Percentiles rank a stretch among this genome's conserved stretches.
phyloP scores from a whole-genome alignment of 2,113 vertebrate species.

The Forbesichthys agassizii region DNA sequence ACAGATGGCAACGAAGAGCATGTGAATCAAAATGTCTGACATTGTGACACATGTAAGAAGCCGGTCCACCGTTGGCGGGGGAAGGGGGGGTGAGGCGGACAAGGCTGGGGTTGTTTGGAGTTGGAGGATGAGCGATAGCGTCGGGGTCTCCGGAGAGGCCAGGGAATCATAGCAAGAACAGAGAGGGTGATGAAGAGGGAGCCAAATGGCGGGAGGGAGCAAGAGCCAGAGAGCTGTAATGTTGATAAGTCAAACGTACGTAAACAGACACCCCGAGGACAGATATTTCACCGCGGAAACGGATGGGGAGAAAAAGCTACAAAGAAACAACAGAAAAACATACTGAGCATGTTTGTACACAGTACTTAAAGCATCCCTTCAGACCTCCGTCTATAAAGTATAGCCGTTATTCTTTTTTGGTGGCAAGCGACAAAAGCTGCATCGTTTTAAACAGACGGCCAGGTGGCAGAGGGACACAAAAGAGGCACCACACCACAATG shows the following conservation, averaged over 20 bases:
- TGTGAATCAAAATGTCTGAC: constrained; percentile 53
- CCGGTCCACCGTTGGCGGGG: constrained; percentile 35
- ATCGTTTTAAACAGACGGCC: constrained; percentile 2
- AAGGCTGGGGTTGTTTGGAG: constrained; percentile 39
- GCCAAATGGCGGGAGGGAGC: neutral
- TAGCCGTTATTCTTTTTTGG: constrained; percentile 7
- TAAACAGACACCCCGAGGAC: constrained; percentile 18
- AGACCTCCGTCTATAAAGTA: constrained; percentile 17
- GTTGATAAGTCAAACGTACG: constrained; percentile 36
- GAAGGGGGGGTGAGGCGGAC: constrained; percentile 43
- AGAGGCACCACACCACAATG: neutral
- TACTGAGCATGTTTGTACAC: neutral
- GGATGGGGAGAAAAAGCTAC: constrained; percentile 1
- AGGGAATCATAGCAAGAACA: constrained; percentile 18
- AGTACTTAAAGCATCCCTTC: constrained; percentile 11
- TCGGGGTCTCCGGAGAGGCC: constrained; percentile 21
- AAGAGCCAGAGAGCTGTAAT: neutral
- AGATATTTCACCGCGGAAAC: no score
- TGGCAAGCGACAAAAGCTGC: constrained; percentile 22
- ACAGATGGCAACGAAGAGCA: constrained; percentile 10
- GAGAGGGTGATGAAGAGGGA: neutral
- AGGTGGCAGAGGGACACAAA: constrained; percentile 30
- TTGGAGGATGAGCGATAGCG: constrained; percentile 54
- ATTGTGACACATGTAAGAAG: constrained; percentile 38
- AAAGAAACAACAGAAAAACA: constrained; percentile 9